phyloP scores from a whole-genome alignment of 2,113 vertebrate species.

The Calyptomena viridis region DNA sequence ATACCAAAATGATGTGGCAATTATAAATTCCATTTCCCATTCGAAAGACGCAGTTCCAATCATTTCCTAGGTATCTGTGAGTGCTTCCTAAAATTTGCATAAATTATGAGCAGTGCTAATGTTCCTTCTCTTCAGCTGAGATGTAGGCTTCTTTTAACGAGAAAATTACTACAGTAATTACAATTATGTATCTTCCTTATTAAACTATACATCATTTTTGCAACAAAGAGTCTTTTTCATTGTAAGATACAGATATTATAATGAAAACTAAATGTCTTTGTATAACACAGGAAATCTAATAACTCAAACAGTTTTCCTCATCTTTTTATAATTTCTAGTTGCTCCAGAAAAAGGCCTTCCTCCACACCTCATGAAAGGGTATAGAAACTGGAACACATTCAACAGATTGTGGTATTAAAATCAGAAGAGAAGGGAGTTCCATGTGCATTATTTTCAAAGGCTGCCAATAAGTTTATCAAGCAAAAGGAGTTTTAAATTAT shows the following conservation, averaged over 20 bases:
- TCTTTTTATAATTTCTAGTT: conserved; percentile 18
- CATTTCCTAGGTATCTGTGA: conserved; percentile 5
- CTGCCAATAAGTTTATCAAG: neutral
- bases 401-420: neutral
- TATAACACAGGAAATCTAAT: conserved; percentile 29
- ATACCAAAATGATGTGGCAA: conserved; percentile 19
- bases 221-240: neutral
- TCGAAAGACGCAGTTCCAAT: conserved; percentile 4
- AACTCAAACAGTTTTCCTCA: conserved; percentile 26
- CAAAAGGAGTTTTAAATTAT: neutral
- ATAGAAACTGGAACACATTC: neutral
- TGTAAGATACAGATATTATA: conserved; percentile 31
- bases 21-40: conserved; percentile 50
- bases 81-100: conserved; percentile 44
- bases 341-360: neutral
- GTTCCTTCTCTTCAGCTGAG: conserved; percentile 5
- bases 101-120: conserved; percentile 33
- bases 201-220: conserved; percentile 47
- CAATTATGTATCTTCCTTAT: conserved; percentile 53
- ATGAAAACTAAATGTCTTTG: conserved; percentile 29
- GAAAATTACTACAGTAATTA: conserved; percentile 51
- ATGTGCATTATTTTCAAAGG: neutral
- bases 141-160: conserved; percentile 40
- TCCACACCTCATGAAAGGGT: neutral
- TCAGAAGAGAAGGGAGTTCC: neutral